These are phyloP conservation scores for Agonopterix arenella DNA, from an alignment of 2,888 invertebrate genomes.

Conservation along the genomic window DNA sequence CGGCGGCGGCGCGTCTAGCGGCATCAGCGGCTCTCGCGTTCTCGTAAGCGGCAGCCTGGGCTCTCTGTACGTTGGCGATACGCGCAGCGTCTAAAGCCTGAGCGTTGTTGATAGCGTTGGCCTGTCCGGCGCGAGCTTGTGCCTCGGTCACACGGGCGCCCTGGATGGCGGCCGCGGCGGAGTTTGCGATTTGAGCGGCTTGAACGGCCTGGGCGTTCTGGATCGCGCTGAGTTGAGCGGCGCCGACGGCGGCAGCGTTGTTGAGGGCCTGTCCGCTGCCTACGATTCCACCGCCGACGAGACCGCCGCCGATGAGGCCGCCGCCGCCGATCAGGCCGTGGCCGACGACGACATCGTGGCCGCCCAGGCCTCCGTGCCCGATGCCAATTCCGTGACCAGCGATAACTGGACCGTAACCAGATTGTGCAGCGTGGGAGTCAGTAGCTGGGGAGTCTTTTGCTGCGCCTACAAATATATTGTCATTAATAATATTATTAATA, in stretches of 20 bases:
- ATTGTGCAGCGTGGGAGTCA: slow-evolving; percentile 42
- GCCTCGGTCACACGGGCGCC: slow-evolving; percentile 61
- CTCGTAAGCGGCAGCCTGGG: slow-evolving; percentile 64
- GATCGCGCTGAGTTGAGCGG: slow-evolving; percentile 63
- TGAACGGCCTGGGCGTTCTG: slow-evolving; percentile 67
- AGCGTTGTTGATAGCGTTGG: slow-evolving; percentile 61
- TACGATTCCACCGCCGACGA: slow-evolving; percentile 14
- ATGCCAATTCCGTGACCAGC: slow-evolving; percentile 17
- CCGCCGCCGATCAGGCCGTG: slow-evolving; percentile 11
- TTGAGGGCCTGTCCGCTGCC: slow-evolving; percentile 52
- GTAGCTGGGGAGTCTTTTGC: slow-evolving; percentile 24
- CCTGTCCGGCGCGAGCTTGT: slow-evolving; percentile 58
- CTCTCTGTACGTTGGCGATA: slow-evolving; percentile 59
- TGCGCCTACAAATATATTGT: slow-evolving; percentile 19
- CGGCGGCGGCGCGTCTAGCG: slow-evolving; percentile 54
- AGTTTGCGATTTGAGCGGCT: slow-evolving; percentile 58
- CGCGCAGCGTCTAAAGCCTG: slow-evolving; percentile 62
- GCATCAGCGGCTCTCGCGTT: slow-evolving; percentile 63
- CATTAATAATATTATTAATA: background rate
- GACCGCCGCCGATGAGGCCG: slow-evolving; percentile 14
- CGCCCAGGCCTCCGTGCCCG: slow-evolving; percentile 10
- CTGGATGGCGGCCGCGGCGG: slow-evolving; percentile 64
- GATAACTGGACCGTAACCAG: slow-evolving; percentile 24
- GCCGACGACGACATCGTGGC: slow-evolving; percentile 11
- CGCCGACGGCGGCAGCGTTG: slow-evolving; percentile 58